Evolutionary conservation across 2,888 invertebrate species (phyloP).

Genomic region (Uloborus plumipes): DNA sequence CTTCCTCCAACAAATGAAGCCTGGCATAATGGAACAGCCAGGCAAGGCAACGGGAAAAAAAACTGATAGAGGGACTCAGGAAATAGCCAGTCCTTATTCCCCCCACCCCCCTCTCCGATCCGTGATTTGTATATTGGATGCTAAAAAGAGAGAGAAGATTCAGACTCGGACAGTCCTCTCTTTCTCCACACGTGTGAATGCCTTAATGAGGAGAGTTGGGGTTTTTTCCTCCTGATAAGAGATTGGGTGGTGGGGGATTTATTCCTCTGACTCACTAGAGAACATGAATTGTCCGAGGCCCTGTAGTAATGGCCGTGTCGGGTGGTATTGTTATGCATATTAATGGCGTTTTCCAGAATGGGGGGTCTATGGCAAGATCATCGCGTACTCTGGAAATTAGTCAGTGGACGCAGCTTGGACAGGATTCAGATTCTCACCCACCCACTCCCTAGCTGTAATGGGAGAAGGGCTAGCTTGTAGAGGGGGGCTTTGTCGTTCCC

Average conservation of each 20-base stretch:
- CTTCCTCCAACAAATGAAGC: constrained; percentile 33
- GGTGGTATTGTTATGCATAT: constrained; percentile 61
- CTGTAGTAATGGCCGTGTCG: constrained; percentile 46
- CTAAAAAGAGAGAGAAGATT: constrained; percentile 9
- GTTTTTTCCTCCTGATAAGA: constrained; percentile 46
- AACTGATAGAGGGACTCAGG: constrained; percentile 5
- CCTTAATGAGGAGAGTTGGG: constrained; percentile 46
- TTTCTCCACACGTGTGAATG: constrained; percentile 52
- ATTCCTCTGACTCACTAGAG: constrained; percentile 16
- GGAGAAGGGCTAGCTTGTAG: not conserved
- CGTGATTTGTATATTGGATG: constrained; percentile 35
- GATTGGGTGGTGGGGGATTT: not conserved
- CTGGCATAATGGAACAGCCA: constrained; percentile 42
- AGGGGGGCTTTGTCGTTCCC: constrained; percentile 14
- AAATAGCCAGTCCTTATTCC: not conserved
- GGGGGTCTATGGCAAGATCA: constrained; percentile 29
- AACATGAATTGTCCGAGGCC: constrained; percentile 38
- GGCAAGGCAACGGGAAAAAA: constrained; percentile 18
- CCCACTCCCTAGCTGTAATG: not conserved
- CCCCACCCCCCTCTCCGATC: not conserved
- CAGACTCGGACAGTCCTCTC: constrained; percentile 35
- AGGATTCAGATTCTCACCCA: no score
- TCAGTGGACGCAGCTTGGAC: constrained; percentile 46
- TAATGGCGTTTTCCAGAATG: constrained; percentile 21
- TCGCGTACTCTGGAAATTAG: constrained; percentile 54